Conservation (phyloP, 2,888 invertebrate genomes). For the Boloria selene region DNA sequence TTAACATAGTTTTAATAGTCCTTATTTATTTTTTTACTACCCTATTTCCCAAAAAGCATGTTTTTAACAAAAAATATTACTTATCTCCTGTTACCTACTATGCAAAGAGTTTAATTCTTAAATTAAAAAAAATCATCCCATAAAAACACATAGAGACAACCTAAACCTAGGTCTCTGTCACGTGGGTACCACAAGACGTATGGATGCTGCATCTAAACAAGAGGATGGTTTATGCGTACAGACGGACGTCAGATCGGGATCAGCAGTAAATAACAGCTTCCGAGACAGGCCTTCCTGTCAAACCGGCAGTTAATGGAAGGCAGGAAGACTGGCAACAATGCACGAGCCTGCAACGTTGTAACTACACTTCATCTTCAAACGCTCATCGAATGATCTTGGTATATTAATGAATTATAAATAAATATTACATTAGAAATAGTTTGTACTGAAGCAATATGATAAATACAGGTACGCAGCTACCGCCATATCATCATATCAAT, state of each 20-base stretch:
- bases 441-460: too few species aligned
- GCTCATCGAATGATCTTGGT: too few species aligned
- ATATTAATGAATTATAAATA: too few species aligned
- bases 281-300: slow-evolving; percentile 74
- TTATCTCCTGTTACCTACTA: not conserved
- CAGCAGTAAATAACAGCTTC: slow-evolving; percentile 71
- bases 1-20: too few species aligned
- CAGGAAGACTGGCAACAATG: slow-evolving; percentile 29
- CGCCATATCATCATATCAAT: too few species aligned
- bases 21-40: too few species aligned
- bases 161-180: slow-evolving; percentile 21
- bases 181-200: slow-evolving; percentile 23
- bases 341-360: slow-evolving; percentile 8
- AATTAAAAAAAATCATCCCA: not conserved
- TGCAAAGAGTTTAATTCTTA: too few species aligned
- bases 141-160: not conserved
- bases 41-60: too few species aligned
- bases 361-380: not conserved
- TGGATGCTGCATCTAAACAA: slow-evolving; percentile 36
- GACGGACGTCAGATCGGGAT: slow-evolving; percentile 65
- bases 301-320: slow-evolving; percentile 66
- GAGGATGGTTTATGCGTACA: slow-evolving; percentile 44
- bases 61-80: not conserved
- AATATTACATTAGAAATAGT: too few species aligned
- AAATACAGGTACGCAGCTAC: too few species aligned